These are phyloP conservation scores for Achlya flavicornis DNA, from an alignment of 2,888 invertebrate genomes.

Conservation along the genomic window DNA sequence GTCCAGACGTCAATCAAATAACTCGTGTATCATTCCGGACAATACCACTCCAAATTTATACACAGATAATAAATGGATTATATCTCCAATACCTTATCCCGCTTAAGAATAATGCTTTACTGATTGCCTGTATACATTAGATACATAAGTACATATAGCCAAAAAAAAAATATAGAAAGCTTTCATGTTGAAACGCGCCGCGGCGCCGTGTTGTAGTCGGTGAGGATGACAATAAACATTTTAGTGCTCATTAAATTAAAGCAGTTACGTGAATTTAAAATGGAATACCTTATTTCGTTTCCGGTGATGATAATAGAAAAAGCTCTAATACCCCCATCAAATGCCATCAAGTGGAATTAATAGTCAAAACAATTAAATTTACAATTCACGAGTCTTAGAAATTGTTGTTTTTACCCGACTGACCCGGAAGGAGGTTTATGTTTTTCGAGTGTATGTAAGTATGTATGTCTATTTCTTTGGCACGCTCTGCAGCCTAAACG, in stretches of 20 bases:
- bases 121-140: background rate
- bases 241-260: conserved; percentile 41
- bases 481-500: too few relatives aligned
- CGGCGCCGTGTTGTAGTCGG: background rate
- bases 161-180: background rate
- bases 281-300: conserved; percentile 41
- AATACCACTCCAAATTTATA: conserved; percentile 37
- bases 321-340: conserved; percentile 27
- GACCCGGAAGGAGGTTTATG: too few relatives aligned
- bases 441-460: too few relatives aligned
- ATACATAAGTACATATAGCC: too few relatives aligned
- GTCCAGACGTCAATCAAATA: conserved; percentile 67
- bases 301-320: conserved; percentile 55
- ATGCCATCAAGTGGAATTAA: conserved; percentile 11
- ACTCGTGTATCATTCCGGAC: conserved; percentile 44
- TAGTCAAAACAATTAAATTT: too few relatives aligned
- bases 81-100: conserved; percentile 17
- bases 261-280: conserved; percentile 36
- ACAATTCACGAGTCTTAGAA: background rate
- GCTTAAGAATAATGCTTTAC: background rate
- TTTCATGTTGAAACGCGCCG: background rate
- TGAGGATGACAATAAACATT: conserved; percentile 22
- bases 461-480: too few relatives aligned
- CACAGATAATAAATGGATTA: conserved; percentile 22
- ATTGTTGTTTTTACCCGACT: too few relatives aligned